phyloP scores from a whole-genome alignment of 1,140 invertebrate species.

The Drosophila lacertosa region DNA sequence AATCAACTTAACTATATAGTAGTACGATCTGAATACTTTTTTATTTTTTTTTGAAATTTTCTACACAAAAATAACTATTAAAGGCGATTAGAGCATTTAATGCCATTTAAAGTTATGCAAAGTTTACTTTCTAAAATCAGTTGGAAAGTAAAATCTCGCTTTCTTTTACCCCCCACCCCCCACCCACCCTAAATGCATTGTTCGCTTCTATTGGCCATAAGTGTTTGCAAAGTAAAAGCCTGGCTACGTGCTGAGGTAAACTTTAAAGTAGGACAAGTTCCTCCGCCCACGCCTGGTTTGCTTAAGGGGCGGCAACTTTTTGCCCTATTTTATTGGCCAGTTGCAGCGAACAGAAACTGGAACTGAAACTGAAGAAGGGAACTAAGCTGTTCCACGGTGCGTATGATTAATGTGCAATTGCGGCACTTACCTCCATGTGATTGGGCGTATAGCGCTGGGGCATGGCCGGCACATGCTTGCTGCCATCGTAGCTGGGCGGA shows the following conservation, averaged over 20 bases:
- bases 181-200: background rate
- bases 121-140: too few relatives aligned
- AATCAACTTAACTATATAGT: too few relatives aligned
- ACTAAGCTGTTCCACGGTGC: background rate
- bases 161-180: background rate
- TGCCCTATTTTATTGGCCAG: constrained; percentile 10
- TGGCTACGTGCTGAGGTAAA: constrained; percentile 2
- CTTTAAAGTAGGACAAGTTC: constrained; percentile 3
- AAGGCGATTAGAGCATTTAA: background rate
- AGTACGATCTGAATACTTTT: too few relatives aligned
- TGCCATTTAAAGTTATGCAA: background rate
- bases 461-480: constrained; percentile 78
- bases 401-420: constrained; percentile 11
- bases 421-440: constrained; percentile 78
- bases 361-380: too few relatives aligned
- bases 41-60: too few relatives aligned
- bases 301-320: constrained; percentile 1
- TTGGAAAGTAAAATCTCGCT: background rate
- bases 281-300: background rate
- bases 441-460: constrained; percentile 82
- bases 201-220: constrained; percentile 1
- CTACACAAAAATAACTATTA: too few relatives aligned
- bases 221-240: constrained; percentile 5
- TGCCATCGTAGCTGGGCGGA: constrained; percentile 83
- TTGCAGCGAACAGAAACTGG: constrained; percentile 7